A percentile compares a stretch with the other conserved stretches of the same genome.
Conservation (phyloP, 2,113 vertebrate genomes). For the Ovis canadensis region DNA sequence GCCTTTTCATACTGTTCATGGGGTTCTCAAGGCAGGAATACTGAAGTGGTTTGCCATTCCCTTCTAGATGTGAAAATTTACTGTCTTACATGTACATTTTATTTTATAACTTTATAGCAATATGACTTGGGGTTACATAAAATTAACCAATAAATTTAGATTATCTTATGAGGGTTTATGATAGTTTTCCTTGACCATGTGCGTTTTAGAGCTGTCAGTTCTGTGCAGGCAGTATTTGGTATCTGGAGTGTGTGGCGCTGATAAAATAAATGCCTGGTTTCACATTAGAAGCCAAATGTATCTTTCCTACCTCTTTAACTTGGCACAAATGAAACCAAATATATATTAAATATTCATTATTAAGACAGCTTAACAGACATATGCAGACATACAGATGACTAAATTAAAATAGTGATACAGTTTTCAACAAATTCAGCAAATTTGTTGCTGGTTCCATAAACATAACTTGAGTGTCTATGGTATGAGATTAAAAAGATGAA, state of each 20-base stretch:
- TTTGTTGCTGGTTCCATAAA: not conserved
- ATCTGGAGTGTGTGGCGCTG: not conserved
- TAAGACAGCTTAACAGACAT: not conserved
- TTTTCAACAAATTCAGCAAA: not conserved
- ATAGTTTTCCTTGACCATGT: not conserved
- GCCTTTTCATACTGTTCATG: too few species aligned
- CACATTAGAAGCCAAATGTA: not conserved
- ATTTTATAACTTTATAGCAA: not conserved
- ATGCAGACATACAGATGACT: not conserved
- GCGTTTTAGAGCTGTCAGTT: not conserved
- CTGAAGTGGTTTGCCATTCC: too few species aligned
- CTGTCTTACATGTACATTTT: not conserved
- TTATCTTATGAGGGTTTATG: not conserved
- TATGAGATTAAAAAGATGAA: not conserved
- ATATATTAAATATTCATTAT: not conserved
- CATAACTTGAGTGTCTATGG: not conserved
- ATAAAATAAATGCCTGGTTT: not conserved
- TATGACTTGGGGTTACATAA: not conserved
- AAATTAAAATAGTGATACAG: not conserved
- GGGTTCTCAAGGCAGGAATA: too few species aligned
- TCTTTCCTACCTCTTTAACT: conserved; percentile 1
- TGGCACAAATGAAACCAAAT: not conserved
- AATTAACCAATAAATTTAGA: not conserved
- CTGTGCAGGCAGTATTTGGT: not conserved
- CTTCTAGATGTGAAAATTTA: not conserved